phyloP scores from a whole-genome alignment of 2,797 vertebrate genomes.

The Platalea minor region DNA sequence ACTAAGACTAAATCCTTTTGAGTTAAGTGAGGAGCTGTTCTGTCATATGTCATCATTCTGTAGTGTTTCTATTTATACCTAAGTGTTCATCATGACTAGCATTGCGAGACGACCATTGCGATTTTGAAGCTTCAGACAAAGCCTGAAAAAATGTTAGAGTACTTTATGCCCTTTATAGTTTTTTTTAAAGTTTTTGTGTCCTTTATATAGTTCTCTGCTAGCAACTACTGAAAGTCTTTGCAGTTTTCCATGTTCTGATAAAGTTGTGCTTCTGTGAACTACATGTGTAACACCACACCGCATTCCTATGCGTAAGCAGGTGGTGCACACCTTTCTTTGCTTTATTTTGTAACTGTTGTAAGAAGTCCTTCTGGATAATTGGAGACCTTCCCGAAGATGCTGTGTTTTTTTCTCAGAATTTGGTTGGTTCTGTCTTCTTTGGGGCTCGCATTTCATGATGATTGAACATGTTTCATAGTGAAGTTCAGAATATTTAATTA shows the following conservation, averaged over 20 bases:
- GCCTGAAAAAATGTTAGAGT: neutral
- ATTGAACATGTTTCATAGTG: neutral
- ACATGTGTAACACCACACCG: fast-evolving
- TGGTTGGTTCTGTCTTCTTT: neutral
- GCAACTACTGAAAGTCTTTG: neutral
- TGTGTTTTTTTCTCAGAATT: neutral
- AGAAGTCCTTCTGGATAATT: neutral
- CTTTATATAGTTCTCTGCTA: neutral
- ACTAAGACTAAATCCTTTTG: neutral
- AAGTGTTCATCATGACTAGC: neutral
- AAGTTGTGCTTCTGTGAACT: neutral
- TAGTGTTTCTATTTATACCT: neutral
- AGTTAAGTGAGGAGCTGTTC: neutral
- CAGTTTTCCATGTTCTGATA: neutral
- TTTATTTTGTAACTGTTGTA: neutral
- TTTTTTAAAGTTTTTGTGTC: neutral
- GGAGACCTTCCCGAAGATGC: neutral
- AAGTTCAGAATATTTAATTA: neutral
- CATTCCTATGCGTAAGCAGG: fast-evolving
- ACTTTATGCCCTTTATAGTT: neutral
- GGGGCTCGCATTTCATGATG: neutral
- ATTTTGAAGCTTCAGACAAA: neutral
- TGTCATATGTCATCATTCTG: neutral
- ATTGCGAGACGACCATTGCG: neutral
- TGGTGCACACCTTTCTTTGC: neutral